phyloP scores from a whole-genome alignment of 37 sponge, comb jelly and placozoan species.

The Crambe crambe region DNA sequence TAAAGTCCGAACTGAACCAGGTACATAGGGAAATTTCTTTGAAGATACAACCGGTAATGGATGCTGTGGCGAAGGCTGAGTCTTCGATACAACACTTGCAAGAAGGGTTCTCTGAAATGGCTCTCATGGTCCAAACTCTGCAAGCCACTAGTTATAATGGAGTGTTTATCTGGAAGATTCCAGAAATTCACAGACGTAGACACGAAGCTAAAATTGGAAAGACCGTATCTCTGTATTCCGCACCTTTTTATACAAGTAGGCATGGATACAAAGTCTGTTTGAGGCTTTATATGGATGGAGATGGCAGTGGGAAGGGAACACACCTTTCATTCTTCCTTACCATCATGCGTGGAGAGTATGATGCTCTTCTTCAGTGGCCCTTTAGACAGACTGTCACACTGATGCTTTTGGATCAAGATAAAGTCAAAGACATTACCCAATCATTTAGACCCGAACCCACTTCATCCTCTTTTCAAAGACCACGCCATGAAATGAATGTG shows the following conservation, averaged over 20 bases:
- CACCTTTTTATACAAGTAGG: slow-evolving; percentile 84
- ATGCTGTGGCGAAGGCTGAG: slow-evolving; percentile 44
- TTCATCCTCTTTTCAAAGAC: slow-evolving; percentile 66
- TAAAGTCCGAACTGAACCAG: slow-evolving; percentile 13
- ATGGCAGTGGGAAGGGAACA: slow-evolving; percentile 75
- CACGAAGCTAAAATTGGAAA: slow-evolving; percentile 70
- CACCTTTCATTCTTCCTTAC: slow-evolving; percentile 84
- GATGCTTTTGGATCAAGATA: slow-evolving; percentile 69
- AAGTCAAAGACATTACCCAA: slow-evolving; percentile 51
- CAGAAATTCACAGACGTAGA: slow-evolving; percentile 65
- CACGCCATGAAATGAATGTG: slow-evolving; percentile 77
- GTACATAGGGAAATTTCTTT: slow-evolving; percentile 6
- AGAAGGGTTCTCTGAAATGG: slow-evolving; percentile 55
- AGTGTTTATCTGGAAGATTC: slow-evolving; percentile 80
- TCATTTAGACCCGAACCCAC: slow-evolving; percentile 72
- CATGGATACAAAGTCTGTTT: slow-evolving; percentile 87
- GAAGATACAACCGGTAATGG: slow-evolving; percentile 27
- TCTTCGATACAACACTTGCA: slow-evolving; percentile 45
- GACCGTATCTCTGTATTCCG: slow-evolving; percentile 80
- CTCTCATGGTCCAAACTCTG: slow-evolving; percentile 64
- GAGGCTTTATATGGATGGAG: slow-evolving; percentile 84
- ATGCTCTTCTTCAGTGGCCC: slow-evolving; percentile 86
- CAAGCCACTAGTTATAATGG: slow-evolving; percentile 79
- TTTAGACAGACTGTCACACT: slow-evolving; percentile 73
- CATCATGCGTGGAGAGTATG: slow-evolving; percentile 86